phyloP scores from a whole-genome alignment of 2,113 vertebrate species.

The Galbula dea region DNA sequence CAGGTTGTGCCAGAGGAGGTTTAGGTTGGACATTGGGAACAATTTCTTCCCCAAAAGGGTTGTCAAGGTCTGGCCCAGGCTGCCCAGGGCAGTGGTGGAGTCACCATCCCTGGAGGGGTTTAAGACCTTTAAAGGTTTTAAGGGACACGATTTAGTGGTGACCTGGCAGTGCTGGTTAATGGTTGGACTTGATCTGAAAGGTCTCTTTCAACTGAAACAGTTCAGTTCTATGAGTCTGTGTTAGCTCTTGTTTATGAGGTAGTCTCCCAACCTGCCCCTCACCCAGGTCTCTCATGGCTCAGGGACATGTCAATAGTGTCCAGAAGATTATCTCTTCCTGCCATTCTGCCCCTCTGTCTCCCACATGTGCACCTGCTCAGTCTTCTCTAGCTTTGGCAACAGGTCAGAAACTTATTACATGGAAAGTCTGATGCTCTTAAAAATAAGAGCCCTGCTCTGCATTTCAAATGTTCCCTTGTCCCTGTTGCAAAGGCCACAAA shows the following conservation, averaged over 20 bases:
- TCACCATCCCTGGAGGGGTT: no score
- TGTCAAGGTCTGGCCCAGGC: no score
- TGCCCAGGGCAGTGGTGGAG: no score
- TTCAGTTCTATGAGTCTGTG: no score
- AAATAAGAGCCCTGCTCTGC: not conserved
- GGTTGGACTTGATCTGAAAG: no score
- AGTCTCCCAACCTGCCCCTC: not conserved
- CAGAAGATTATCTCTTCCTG: not conserved
- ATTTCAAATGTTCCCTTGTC: not conserved
- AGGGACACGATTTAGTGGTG: no score
- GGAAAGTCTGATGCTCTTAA: not conserved
- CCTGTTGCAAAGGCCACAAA: not conserved
- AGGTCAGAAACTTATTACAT: not conserved
- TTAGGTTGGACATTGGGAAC: no score
- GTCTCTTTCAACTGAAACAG: no score
- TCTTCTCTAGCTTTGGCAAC: not conserved
- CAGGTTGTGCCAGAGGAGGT: no score
- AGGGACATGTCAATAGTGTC: not conserved
- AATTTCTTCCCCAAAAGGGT: no score
- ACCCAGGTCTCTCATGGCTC: not conserved
- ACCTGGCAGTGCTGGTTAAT: no score
- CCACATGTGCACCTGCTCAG: rapidly evolving
- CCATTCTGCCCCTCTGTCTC: not conserved
- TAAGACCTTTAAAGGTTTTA: no score
- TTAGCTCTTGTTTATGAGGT: not conserved